A percentile compares a stretch with the other conserved stretches of the same genome.
phyloP scores from a whole-genome alignment of 1,140 invertebrate species.

The Drosophila pruinosa region DNA sequence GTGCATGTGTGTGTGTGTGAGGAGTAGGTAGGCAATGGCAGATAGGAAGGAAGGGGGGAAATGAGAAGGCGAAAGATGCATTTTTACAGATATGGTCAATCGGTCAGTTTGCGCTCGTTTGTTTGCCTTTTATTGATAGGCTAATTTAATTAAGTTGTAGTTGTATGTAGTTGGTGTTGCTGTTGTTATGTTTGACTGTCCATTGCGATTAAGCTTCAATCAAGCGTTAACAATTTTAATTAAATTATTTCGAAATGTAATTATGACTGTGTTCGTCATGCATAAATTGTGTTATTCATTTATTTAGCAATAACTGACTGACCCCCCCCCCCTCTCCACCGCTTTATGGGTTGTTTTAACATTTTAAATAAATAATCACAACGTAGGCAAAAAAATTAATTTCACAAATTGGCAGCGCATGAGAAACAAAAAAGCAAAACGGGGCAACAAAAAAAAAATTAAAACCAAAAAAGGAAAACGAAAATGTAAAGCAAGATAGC shows the following conservation, averaged over 20 bases:
- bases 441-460: not conserved
- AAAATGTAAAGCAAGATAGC: slow-evolving; percentile 16
- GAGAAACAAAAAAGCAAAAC: not conserved
- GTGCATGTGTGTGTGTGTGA: not conserved
- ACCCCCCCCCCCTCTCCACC: not conserved
- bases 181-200: slow-evolving; percentile 29
- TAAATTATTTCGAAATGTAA: slow-evolving; percentile 81
- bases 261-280: slow-evolving; percentile 79
- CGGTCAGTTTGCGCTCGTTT: slow-evolving; percentile 62
- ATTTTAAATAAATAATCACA: slow-evolving; percentile 80
- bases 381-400: slow-evolving; percentile 71
- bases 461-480: slow-evolving; percentile 2
- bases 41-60: too few species aligned
- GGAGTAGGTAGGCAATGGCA: too few species aligned
- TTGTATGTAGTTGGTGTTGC: slow-evolving; percentile 8
- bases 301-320: slow-evolving; percentile 48
- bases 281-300: slow-evolving; percentile 81
- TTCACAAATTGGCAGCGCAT: slow-evolving; percentile 69
- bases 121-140: slow-evolving; percentile 50
- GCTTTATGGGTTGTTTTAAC: slow-evolving; percentile 42
- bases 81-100: slow-evolving; percentile 54
- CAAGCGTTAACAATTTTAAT: slow-evolving; percentile 81
- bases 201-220: slow-evolving; percentile 76
- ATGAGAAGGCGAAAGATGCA: slow-evolving; percentile 17
- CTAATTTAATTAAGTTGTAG: slow-evolving; percentile 73